Base-by-base conservation (phyloP, 2,797 vertebrate species). In the Acrossocheilus fasciatus region DNA sequence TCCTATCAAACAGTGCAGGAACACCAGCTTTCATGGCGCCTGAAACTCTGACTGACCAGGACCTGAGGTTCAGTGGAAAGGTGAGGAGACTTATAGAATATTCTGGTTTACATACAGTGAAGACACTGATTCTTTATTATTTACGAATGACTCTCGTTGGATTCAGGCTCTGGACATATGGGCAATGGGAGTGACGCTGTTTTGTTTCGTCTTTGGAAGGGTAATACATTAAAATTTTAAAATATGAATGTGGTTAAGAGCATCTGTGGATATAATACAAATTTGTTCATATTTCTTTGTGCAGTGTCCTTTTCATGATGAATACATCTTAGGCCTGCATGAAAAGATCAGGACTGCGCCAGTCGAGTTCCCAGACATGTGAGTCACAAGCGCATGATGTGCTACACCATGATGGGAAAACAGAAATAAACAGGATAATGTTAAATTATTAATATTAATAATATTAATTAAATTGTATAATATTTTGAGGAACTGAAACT, bases 1-100 rank as follows among this genome's bases (percentile, higher is more conserved):
- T 96, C 74, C 95, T 99, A 45, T 98, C 96, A 73, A 96, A 96
- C 92, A 97, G 96, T 0, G 98, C 96, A 0, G 98, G 98, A 84
- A 99, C 98, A 0, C 98, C 98, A 0, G 98, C 98, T 34, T 99
- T 99, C 95, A 99, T 98, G 97, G 98, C 98, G 34, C 98, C 98
- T 0, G 98, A 99, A 91, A 97, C 95, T 36, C 96, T 99, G 91
- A 96, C 93, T 0, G 97, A 98, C 20, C 92, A 95, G 0, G 96
- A 97, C 90, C 96, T 96, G 88, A 96, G 96, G 82, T 99, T 99
- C 95, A 98, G 95, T 20, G 98, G 98, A 30, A 99, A 98, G 96
- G 98, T 98, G 79, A 86, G 91, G 79, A 43, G 26, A 26, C n/a
- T 12, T 30, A 5, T 30, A 34, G 26, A 81, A 62, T 20, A 76